phyloP scores from a whole-genome alignment of 2,888 invertebrate species.

The Drosophila algonquin region DNA sequence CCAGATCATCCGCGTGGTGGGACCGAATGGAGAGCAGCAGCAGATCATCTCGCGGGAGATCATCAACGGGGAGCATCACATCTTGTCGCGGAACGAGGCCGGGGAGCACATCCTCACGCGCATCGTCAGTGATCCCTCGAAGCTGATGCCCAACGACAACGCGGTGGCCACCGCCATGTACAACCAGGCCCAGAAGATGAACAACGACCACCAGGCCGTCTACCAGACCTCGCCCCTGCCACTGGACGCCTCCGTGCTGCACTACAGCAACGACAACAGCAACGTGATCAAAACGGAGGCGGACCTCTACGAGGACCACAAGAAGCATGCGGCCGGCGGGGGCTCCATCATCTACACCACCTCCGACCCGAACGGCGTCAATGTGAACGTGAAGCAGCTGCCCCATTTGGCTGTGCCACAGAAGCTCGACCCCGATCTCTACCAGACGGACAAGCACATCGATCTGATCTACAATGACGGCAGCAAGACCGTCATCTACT shows the following conservation, averaged over 20 bases:
- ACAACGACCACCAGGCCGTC: constrained; percentile 79
- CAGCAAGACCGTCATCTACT: constrained; percentile 93
- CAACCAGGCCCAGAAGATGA: constrained; percentile 83
- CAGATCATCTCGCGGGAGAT: constrained; percentile 84
- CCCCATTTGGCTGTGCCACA: constrained; percentile 82
- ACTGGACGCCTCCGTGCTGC: constrained; percentile 82
- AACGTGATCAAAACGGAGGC: constrained; percentile 82
- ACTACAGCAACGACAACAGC: constrained; percentile 79
- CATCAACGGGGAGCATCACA: constrained; percentile 84
- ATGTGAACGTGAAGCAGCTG: constrained; percentile 83
- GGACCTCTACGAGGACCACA: constrained; percentile 82
- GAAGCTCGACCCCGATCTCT: constrained; percentile 84
- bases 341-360: constrained; percentile 84
- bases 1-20: constrained; percentile 84
- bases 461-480: constrained; percentile 93
- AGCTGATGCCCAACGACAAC: constrained; percentile 83
- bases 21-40: constrained; percentile 84
- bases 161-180: constrained; percentile 83
- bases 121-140: constrained; percentile 84
- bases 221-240: constrained; percentile 84
- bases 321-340: constrained; percentile 74
- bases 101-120: constrained; percentile 84
- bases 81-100: constrained; percentile 84
- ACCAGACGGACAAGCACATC: constrained; percentile 86
- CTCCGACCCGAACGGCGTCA: constrained; percentile 81